Evolutionary conservation across 2,797 vertebrate genomes (phyloP), one percentile per base, ranked within the genome.

Genomic region (Eulemur mongoz): DNA sequence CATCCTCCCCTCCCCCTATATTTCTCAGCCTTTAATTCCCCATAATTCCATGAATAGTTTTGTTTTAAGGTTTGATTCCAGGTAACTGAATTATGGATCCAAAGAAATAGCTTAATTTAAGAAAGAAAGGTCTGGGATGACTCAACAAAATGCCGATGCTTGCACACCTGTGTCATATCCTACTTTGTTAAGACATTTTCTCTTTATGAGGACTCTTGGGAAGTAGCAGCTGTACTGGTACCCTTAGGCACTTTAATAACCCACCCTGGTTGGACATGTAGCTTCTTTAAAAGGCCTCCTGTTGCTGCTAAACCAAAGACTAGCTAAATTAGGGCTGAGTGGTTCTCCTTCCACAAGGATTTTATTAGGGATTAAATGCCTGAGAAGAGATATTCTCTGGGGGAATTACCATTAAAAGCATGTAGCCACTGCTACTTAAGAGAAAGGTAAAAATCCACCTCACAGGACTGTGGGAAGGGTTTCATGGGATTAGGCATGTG

Each of bases 81-180:
- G 18, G 10, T 86, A 85, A 75, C 67, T 79, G 76, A 92, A 65
- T 90, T 87, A 72, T 18, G 7, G 14, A 40, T 91, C 3, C 43
- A 92, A 89, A 84, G n/a, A 93, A 92, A 89, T 38, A 81, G 35
- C 11, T 91, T 82, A 65, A 91, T 59, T 84, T 69, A 32, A 65
- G 20, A 69, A 82, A 87, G 59, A 84, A 87, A 89, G 79, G 9
- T 63, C 23, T 65, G 57, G 10, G 5, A 40, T 35, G 32, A 50
- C 20, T 93, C 69, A 76, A 61, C 20, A 80, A 73, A 57, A 59
- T 81, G 12, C 52, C 32, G 12, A 54, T 72, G 35, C 22, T 65
- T n/a, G 32, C 22, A 67, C 7, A 38, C 3, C 59, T 59, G 0
- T 50, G 18, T 27, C 40, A 76, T 7, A 14, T 25, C 52, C 23